Base-by-base conservation (phyloP, 1,140 invertebrate species). In the Drosophila sp. region DNA sequence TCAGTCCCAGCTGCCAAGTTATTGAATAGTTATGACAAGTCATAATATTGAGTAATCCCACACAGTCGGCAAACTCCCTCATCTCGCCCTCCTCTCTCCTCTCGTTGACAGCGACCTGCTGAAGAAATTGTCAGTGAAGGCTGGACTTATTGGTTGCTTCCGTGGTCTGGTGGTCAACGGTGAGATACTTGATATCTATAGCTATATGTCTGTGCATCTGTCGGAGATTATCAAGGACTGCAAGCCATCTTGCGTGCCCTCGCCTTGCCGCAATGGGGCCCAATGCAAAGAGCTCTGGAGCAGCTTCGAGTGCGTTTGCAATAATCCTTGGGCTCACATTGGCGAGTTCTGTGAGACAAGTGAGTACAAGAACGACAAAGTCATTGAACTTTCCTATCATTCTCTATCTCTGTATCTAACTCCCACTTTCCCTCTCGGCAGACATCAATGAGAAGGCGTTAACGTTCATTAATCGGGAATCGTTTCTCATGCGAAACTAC, bases 261-360 rank as follows among this genome's bases (percentile, higher is more conserved):
- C 98, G 91, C 97, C 98, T 25, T 99, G 98, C 92, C 95, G 96
- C 92, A 98, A 99, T 92, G 96, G 96, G 33, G 97, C 96, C 0
- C 95, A 94, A 69, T 99, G 98, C 92, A 96, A 97, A 75, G 98
- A 99, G 92, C 93, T 97, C 1, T 99, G 98, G 98, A 97, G 96
- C 44, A 96, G 95, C 10, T 98, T 98, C 90, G 95, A 96, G 82
- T 98, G 98, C 90, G 96, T 97, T 64, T 97, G 96, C 92, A 95
- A 95, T 80, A 98, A 98, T 93, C 95, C 95, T 44, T 97, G 97
- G 96, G 97, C 98, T 1, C 98, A 98, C 92, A 94, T 96, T 44
- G 98, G 98, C 69, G 94, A 94, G 56, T 96, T 96, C 90, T 99
- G 98, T 92, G 97, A 98, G 93, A 96, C 95, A 77, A 98, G 97